phyloP scores from a whole-genome alignment of 2,888 invertebrate genomes.

The Netelia melanura region DNA sequence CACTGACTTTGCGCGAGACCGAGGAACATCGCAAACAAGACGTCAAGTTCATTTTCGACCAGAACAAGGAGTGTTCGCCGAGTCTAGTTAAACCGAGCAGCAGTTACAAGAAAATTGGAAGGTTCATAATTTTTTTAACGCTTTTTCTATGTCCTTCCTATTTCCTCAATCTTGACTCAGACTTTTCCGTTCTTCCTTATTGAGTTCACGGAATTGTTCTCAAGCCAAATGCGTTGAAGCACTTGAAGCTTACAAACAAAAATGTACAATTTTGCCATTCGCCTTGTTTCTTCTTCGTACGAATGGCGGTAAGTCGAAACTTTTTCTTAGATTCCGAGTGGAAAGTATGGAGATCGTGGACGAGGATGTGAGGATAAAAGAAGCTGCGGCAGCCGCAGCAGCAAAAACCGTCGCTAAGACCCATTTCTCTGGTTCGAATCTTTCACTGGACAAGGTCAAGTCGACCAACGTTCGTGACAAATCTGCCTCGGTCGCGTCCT shows the following conservation, averaged over 20 bases:
- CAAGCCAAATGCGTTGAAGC: too few species aligned
- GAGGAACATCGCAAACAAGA: slow-evolving; percentile 83
- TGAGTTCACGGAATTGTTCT: background rate
- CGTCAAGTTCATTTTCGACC: slow-evolving; percentile 81
- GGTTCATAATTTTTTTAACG: slow-evolving; percentile 72
- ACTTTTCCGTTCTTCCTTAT: background rate
- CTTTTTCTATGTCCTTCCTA: background rate
- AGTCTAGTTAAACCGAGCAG: slow-evolving; percentile 73
- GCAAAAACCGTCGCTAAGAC: slow-evolving; percentile 45
- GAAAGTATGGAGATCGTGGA: slow-evolving; percentile 83
- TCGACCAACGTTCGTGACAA: slow-evolving; percentile 30
- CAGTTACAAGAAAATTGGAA: slow-evolving; percentile 82
- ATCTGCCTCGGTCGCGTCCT: background rate
- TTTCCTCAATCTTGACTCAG: background rate
- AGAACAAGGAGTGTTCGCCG: slow-evolving; percentile 52
- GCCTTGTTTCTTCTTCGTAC: too few species aligned
- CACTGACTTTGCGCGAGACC: slow-evolving; percentile 80
- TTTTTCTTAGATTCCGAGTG: slow-evolving; percentile 79
- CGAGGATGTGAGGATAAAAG: slow-evolving; percentile 82
- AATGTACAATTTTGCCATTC: too few species aligned
- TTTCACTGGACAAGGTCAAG: slow-evolving; percentile 61
- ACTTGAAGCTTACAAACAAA: too few species aligned
- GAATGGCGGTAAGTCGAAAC: too few species aligned
- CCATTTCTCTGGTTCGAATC: slow-evolving; percentile 67
- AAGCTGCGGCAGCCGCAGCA: slow-evolving; percentile 68